These are phyloP conservation scores for Germaria angustata DNA, from an alignment of 2,888 invertebrate species.

Conservation along the genomic window DNA sequence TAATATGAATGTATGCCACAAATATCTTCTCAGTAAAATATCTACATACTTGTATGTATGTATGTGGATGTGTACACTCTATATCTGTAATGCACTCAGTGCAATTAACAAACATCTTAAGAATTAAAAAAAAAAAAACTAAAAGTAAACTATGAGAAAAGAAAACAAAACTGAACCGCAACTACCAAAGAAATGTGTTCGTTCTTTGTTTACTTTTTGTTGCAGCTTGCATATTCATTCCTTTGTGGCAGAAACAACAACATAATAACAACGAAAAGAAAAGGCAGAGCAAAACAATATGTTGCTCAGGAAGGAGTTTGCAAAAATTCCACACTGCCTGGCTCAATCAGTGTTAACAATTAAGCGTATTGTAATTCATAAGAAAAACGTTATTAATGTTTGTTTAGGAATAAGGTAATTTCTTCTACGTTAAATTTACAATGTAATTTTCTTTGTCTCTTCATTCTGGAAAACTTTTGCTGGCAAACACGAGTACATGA, in stretches of 20 bases:
- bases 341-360: slow-evolving; percentile 1
- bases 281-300: slow-evolving; percentile 29
- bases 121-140: background rate
- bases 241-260: slow-evolving; percentile 1
- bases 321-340: slow-evolving; percentile 32
- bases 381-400: too few relatives aligned
- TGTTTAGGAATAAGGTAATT: too few relatives aligned
- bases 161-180: slow-evolving; percentile 39
- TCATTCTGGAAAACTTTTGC: too few relatives aligned
- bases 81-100: background rate
- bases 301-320: slow-evolving; percentile 39
- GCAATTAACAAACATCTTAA: slow-evolving; percentile 52
- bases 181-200: slow-evolving; percentile 47
- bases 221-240: slow-evolving; percentile 56
- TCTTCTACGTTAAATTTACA: too few relatives aligned
- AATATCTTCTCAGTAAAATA: background rate
- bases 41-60: background rate
- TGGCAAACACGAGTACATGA: too few relatives aligned
- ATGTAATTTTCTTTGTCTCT: too few relatives aligned
- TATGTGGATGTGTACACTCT: too few relatives aligned
- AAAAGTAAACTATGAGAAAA: background rate
- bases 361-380: background rate
- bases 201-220: slow-evolving; percentile 34
- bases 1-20: background rate
- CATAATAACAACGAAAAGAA: background rate